Percentiles rank a stretch among this genome's conserved stretches.
Evolutionary conservation across 1,140 invertebrate genomes (phyloP).

Genomic region (Leptopilina boulardi): DNA sequence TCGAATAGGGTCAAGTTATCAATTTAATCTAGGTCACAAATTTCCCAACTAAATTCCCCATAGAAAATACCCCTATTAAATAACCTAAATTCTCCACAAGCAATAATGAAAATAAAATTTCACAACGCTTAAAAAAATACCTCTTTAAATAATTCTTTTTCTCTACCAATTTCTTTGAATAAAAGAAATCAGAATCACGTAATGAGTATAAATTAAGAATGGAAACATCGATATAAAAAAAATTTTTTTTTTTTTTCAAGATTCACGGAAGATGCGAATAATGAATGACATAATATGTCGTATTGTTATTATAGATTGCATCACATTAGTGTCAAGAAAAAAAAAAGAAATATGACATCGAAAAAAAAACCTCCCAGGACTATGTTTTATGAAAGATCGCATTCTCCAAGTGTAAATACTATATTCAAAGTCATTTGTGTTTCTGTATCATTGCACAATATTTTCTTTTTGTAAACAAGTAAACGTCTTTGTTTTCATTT

Average conservation of each 20-base stretch:
- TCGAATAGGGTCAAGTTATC: background rate
- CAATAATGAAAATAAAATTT: too few relatives aligned
- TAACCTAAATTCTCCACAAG: background rate
- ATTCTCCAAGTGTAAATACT: background rate
- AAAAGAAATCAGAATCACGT: too few relatives aligned
- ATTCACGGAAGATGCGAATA: too few relatives aligned
- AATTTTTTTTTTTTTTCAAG: too few relatives aligned
- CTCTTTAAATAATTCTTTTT: too few relatives aligned
- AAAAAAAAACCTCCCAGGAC: background rate
- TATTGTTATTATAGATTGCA: background rate
- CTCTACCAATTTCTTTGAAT: too few relatives aligned
- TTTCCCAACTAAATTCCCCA: slow-evolving; percentile 24
- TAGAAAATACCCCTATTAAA: background rate
- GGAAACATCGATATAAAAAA: too few relatives aligned
- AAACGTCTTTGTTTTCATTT: background rate
- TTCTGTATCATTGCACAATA: background rate
- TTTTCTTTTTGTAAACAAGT: background rate
- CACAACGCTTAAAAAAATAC: background rate
- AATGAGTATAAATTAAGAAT: too few relatives aligned
- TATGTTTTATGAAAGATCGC: background rate
- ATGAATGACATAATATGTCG: slow-evolving; percentile 2
- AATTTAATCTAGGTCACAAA: slow-evolving; percentile 6
- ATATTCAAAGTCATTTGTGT: background rate
- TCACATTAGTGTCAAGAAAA: slow-evolving; percentile 13
- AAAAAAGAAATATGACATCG: background rate